Evolutionary conservation across 2,113 vertebrate genomes (phyloP).

Genomic region (Mobula hypostoma): DNA sequence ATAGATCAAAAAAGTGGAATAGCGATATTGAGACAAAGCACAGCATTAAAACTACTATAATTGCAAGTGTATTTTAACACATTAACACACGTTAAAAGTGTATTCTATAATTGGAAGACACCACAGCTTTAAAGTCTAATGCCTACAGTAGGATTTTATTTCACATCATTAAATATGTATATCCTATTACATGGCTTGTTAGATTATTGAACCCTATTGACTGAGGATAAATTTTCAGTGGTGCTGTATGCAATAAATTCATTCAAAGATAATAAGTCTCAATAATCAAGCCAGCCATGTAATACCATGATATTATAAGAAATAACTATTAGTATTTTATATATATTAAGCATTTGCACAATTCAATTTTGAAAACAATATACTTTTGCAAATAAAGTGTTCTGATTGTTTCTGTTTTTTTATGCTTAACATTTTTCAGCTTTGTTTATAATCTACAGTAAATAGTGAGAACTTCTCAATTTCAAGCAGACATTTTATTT

Average conservation of each 20-base stretch:
- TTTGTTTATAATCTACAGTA: background rate
- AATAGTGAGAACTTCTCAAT: background rate
- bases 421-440: background rate
- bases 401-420: background rate
- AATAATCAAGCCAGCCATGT: constrained; percentile 81
- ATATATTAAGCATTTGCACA: constrained; percentile 32
- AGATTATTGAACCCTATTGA: constrained; percentile 79
- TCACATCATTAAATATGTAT: constrained; percentile 99
- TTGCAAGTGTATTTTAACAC: no score
- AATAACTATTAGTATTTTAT: constrained; percentile 29
- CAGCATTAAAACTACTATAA: no score
- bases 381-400: background rate
- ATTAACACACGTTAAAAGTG: constrained; percentile 16
- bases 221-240: constrained; percentile 88
- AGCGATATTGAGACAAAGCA: background rate
- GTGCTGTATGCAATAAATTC: constrained; percentile 71
- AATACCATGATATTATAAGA: constrained; percentile 59
- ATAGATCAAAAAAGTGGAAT: background rate
- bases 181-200: constrained; percentile 91
- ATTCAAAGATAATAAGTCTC: constrained; percentile 78
- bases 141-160: constrained; percentile 66
- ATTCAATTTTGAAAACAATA: background rate
- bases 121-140: constrained; percentile 22
- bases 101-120: constrained; percentile 29
- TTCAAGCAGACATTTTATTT: background rate